A percentile compares a stretch with the other conserved stretches of the same genome.
Conservation (phyloP, 92 coral and sea anemone species). For the Pocillopora grandis region DNA sequence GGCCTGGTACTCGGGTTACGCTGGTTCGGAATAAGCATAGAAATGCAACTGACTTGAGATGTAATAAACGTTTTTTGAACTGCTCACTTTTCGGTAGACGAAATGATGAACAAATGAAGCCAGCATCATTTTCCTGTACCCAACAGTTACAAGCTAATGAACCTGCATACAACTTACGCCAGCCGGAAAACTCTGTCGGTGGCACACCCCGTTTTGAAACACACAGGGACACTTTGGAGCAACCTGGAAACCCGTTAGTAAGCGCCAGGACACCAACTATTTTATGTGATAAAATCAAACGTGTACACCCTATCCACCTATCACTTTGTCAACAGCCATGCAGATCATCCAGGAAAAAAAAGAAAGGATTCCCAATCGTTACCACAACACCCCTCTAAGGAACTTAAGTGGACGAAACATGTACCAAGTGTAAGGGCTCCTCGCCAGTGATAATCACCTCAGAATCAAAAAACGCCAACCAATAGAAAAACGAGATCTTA, state of each 20-base stretch:
- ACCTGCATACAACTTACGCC: constrained; percentile 1
- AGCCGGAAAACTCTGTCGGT: neutral
- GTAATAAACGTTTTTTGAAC: neutral
- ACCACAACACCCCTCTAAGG: neutral
- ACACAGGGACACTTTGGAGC: neutral
- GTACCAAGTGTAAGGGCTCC: too few species aligned
- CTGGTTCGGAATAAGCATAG: neutral
- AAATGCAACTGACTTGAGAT: neutral
- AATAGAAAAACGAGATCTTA: neutral
- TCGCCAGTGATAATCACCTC: neutral
- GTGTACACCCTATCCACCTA: neutral
- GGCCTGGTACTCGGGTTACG: constrained; percentile 15
- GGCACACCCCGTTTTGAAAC: constrained; percentile 5
- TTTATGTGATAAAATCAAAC: neutral
- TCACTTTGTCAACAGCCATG: neutral
- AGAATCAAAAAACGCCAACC: neutral
- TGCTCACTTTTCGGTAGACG: neutral
- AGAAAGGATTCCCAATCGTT: neutral
- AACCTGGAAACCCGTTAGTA: too few species aligned
- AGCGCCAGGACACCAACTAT: neutral
- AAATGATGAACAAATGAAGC: constrained; percentile 2
- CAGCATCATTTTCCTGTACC: neutral
- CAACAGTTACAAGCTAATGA: neutral
- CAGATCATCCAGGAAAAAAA: neutral
- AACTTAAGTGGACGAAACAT: too few species aligned